Percentiles rank a stretch among this genome's conserved stretches.
These are phyloP conservation scores for Alosa sapidissima DNA, from an alignment of 2,797 vertebrate genomes.

Conservation along the genomic window DNA sequence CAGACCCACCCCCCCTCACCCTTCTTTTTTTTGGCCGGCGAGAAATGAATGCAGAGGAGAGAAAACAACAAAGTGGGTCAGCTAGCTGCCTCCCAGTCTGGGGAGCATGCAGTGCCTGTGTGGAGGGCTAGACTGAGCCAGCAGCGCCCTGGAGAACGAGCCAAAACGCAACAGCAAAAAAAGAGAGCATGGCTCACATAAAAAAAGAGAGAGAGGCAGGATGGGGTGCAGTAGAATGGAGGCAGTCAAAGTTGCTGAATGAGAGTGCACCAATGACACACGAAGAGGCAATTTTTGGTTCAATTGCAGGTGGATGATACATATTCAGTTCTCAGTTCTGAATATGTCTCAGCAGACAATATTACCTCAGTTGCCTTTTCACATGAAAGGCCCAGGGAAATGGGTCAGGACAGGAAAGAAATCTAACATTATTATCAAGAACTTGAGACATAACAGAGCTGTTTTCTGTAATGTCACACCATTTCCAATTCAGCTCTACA, in stretches of 20 bases:
- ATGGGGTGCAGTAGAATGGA: no score
- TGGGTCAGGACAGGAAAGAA: neutral
- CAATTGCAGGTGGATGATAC: no score
- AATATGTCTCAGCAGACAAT: neutral
- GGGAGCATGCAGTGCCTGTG: constrained; percentile 34
- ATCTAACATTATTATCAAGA: neutral
- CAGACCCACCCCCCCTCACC: neutral
- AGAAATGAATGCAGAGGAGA: constrained; percentile 56
- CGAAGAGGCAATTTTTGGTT: neutral
- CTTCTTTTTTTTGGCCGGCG: constrained; percentile 37
- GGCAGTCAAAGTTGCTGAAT: neutral
- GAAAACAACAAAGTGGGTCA: constrained; percentile 66
- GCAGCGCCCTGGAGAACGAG: neutral
- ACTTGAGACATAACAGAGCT: neutral
- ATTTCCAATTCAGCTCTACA: neutral
- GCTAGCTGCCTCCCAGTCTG: constrained; percentile 47
- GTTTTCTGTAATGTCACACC: neutral
- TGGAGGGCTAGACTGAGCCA: neutral
- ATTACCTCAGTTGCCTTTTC: neutral
- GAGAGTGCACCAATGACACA: neutral
- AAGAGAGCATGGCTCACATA: neutral
- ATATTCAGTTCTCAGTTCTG: no score
- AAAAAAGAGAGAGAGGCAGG: neutral
- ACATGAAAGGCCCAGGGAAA: neutral
- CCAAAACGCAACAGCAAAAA: neutral